These are phyloP conservation scores for Smithornis capensis DNA, from an alignment of 2,113 vertebrate species.

Conservation along the genomic window DNA sequence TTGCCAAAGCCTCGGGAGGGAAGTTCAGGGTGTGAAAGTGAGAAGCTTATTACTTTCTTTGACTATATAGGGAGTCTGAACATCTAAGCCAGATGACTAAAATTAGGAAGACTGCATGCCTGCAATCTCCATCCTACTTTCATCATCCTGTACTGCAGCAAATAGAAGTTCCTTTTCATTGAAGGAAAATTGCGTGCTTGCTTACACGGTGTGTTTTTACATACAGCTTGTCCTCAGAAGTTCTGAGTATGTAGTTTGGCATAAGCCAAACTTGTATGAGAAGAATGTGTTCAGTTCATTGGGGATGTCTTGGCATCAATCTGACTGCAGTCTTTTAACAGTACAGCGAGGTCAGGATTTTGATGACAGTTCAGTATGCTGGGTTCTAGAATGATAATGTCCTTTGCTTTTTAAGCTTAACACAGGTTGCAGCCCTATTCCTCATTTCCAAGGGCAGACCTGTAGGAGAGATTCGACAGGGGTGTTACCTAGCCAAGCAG, in stretches of 20 bases:
- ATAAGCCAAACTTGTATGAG: neutral
- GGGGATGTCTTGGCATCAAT: neutral
- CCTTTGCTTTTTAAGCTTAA: neutral
- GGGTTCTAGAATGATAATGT: neutral
- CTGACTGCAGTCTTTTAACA: neutral
- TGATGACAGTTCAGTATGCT: neutral
- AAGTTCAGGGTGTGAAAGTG: neutral
- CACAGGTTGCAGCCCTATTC: neutral
- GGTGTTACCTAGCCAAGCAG: neutral
- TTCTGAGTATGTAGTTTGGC: neutral
- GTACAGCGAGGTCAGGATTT: neutral
- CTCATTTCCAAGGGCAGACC: neutral
- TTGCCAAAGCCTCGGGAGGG: neutral
- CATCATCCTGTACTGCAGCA: neutral
- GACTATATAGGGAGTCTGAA: slow-evolving; percentile 4
- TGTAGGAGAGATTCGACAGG: neutral
- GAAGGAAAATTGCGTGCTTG: neutral
- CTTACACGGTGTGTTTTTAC: neutral
- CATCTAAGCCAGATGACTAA: neutral
- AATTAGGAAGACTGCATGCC: slow-evolving; percentile 17
- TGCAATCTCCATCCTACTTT: neutral
- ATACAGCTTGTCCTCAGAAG: neutral
- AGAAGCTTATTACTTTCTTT: slow-evolving; percentile 8
- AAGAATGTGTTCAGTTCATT: neutral
- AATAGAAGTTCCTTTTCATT: neutral